Evolutionary conservation across 2,888 invertebrate species (phyloP), one percentile per base, ranked within the genome.

Genomic region (Sarcophaga rosellei): DNA sequence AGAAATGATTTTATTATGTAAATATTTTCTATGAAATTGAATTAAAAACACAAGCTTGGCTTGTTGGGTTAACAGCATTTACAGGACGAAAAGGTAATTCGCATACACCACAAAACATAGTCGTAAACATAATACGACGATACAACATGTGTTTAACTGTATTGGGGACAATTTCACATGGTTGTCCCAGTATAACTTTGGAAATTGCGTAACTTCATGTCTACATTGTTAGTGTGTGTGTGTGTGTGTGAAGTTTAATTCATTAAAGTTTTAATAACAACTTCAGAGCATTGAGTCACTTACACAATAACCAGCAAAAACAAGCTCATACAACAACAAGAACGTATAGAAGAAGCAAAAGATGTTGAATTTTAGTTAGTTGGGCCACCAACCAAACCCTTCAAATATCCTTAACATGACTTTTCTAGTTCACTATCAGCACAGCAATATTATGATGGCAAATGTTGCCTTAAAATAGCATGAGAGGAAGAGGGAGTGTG

Each of bases 211-310:
- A 57, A 15, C 5, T 57, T 17, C 57, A 17, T n/a, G 15, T 35
- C 1, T 35, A 2, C 35, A 35, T 5, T 17, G 53, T 25, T 57
- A 73, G 57, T 17, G 15, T 15, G 4, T 57, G 57, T 57, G 35
- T 12, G 17, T 53, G 12, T 45, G 35, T 35, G 35, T 35, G 20
- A 25, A 65, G 63, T 66, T 81, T 70, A 85, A 78, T 85, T 81
- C 76, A 85, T 81, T 85, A 78, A 85, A 81, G 81, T 81, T 85
- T 85, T 65, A 81, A 81, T 78, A 69, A 65, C 80, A 78, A 73
- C 25, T 73, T 80, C 57, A 74, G 15, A 62, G 25, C 53, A 21
- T 2, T 35, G 35, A 35, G 35, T 35, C 35, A 35, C 35, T 35
- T 35, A 35, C 35, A 25, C 59, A 63, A 25, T 35, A 35, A 8